Evolutionary conservation across 2,113 vertebrate genomes (phyloP).

Genomic region (Etia nguti): DNA sequence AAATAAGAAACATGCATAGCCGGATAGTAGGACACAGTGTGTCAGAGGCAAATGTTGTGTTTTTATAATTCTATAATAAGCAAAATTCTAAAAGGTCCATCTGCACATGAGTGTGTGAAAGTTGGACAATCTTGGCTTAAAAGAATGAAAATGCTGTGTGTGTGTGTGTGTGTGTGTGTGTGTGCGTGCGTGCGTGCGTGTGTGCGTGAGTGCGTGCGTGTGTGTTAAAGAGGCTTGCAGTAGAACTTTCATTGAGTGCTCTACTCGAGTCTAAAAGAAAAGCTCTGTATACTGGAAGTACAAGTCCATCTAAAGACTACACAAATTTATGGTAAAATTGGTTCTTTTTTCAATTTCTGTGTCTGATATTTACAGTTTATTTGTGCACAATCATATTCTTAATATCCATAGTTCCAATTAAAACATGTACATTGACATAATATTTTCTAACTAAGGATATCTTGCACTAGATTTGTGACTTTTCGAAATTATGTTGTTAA

Average conservation of each 20-base stretch:
- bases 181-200: too few species aligned
- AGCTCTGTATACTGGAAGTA: background rate
- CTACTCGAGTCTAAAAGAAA: background rate
- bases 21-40: background rate
- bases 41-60: background rate
- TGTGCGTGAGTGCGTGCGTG: too few species aligned
- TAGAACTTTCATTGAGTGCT: background rate
- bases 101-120: background rate
- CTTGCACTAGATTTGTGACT: background rate
- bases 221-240: background rate
- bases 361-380: background rate
- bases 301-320: background rate
- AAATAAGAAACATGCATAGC: background rate
- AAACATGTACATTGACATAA: background rate
- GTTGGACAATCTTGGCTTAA: background rate
- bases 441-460: background rate
- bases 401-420: background rate
- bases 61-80: background rate
- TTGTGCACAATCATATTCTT: background rate
- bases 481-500: background rate
- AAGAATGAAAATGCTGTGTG: background rate
- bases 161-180: background rate
- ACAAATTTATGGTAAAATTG: background rate
- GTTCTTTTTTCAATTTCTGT: background rate
- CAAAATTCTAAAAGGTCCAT: background rate